Percentiles rank a stretch among this genome's conserved stretches.
Evolutionary conservation across 2,113 vertebrate genomes (phyloP).

Genomic region (Neofelis nebulosa): DNA sequence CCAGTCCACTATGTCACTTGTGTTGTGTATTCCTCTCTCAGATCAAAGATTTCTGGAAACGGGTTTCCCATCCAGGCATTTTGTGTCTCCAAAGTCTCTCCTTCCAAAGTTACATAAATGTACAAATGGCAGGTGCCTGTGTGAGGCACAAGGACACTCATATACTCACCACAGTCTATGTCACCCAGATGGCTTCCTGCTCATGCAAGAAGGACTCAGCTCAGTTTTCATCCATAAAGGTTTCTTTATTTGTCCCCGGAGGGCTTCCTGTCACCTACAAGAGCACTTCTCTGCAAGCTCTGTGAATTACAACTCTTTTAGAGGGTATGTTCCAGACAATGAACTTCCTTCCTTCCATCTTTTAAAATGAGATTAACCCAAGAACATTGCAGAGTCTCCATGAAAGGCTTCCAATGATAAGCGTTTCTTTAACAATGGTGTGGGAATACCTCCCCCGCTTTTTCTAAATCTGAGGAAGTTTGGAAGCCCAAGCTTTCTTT

Average conservation of each 20-base stretch:
- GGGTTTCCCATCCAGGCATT: background rate
- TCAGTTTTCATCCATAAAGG: conserved; percentile 45
- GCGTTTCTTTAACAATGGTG: background rate
- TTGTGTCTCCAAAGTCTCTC: background rate
- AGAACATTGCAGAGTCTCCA: background rate
- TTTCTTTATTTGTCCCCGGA: conserved; percentile 59
- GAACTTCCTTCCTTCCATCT: conserved; percentile 59
- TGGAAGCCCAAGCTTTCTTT: background rate
- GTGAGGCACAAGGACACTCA: conserved; percentile 14
- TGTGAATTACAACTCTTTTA: conserved; percentile 61
- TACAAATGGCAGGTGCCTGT: background rate
- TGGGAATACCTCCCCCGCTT: background rate
- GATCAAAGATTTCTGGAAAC: conserved; percentile 14
- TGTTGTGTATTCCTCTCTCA: background rate
- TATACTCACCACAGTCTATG: conserved; percentile 42
- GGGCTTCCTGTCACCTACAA: conserved; percentile 67
- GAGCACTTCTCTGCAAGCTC: background rate
- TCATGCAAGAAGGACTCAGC: conserved; percentile 68
- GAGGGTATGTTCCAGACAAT: conserved; percentile 59
- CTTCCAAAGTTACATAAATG: background rate
- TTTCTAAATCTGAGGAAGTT: background rate
- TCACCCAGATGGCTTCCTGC: conserved; percentile 72
- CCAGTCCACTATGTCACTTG: background rate
- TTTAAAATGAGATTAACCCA: conserved; percentile 61
- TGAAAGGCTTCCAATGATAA: background rate